Percentiles rank a stretch among this genome's conserved stretches.
Conservation (phyloP, 1,140 invertebrate genomes). For the Helicoverpa zea region DNA sequence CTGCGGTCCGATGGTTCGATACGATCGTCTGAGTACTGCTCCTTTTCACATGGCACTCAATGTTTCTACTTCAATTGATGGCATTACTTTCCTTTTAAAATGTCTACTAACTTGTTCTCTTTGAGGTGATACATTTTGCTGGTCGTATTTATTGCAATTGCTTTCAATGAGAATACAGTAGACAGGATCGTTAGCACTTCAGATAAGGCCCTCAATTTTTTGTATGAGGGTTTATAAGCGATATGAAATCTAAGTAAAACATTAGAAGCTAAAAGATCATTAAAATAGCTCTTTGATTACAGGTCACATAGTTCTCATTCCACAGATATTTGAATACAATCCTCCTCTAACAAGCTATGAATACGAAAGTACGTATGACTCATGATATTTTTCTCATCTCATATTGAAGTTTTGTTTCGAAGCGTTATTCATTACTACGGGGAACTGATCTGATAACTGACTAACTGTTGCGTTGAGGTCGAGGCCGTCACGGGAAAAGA, state of each 20-base stretch:
- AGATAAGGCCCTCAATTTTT: too few relatives aligned
- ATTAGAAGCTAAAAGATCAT: too few relatives aligned
- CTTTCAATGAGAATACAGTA: neutral
- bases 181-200: too few relatives aligned
- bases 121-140: neutral
- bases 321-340: slow-evolving; percentile 32
- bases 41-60: slow-evolving; percentile 75
- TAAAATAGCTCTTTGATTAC: too few relatives aligned
- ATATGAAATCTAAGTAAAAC: too few relatives aligned
- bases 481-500: slow-evolving; percentile 75
- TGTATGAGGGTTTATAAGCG: too few relatives aligned
- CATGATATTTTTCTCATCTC: slow-evolving; percentile 52
- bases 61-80: slow-evolving; percentile 52
- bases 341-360: slow-evolving; percentile 13
- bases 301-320: neutral
- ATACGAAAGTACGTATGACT: slow-evolving; percentile 46
- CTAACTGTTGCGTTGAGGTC: slow-evolving; percentile 61
- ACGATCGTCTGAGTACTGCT: slow-evolving; percentile 61
- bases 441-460: slow-evolving; percentile 64
- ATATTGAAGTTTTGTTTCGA: slow-evolving; percentile 47
- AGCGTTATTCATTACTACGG: slow-evolving; percentile 63
- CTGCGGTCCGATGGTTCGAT: slow-evolving; percentile 64
- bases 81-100: slow-evolving; percentile 35
- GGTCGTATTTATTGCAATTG: neutral
- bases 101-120: neutral